Conservation (phyloP, 2,888 invertebrate genomes). For the Catocala nupta region DNA sequence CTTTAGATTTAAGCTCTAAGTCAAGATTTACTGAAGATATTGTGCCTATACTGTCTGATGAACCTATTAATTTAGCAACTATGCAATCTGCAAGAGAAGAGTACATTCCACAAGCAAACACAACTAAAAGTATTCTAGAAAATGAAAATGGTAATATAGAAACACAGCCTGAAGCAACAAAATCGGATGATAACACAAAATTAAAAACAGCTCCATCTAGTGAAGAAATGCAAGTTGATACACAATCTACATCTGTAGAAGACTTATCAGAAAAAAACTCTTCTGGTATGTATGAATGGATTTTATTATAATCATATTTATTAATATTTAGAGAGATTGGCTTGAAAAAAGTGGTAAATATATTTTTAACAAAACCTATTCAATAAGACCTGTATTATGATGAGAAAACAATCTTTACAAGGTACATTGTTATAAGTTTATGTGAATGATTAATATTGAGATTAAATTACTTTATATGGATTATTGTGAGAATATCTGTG, state of each 20-base stretch:
- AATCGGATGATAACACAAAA: conserved; percentile 60
- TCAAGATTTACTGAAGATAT: conserved; percentile 68
- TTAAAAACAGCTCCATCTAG: conserved; percentile 50
- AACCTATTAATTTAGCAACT: conserved; percentile 82
- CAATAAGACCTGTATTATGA: too few relatives aligned
- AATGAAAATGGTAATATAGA: conserved; percentile 67
- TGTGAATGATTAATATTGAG: too few relatives aligned
- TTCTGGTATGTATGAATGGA: conserved; percentile 57
- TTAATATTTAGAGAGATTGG: too few relatives aligned
- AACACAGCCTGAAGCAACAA: conserved; percentile 53
- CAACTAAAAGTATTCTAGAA: conserved; percentile 54
- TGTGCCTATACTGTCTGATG: conserved; percentile 71
- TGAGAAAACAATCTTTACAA: too few relatives aligned
- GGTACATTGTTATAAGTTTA: too few relatives aligned
- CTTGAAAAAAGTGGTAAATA: too few relatives aligned
- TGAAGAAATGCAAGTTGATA: conserved; percentile 83
- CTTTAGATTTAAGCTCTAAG: conserved; percentile 81
- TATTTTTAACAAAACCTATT: too few relatives aligned
- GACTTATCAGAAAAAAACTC: conserved; percentile 80
- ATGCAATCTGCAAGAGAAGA: conserved; percentile 74
- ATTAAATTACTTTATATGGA: too few relatives aligned
- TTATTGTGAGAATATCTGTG: too few relatives aligned
- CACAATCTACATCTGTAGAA: conserved; percentile 75
- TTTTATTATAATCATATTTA: too few relatives aligned
- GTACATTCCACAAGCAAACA: conserved; percentile 70